phyloP scores from a whole-genome alignment of 1,140 invertebrate genomes.

The Zophobas atratus region DNA sequence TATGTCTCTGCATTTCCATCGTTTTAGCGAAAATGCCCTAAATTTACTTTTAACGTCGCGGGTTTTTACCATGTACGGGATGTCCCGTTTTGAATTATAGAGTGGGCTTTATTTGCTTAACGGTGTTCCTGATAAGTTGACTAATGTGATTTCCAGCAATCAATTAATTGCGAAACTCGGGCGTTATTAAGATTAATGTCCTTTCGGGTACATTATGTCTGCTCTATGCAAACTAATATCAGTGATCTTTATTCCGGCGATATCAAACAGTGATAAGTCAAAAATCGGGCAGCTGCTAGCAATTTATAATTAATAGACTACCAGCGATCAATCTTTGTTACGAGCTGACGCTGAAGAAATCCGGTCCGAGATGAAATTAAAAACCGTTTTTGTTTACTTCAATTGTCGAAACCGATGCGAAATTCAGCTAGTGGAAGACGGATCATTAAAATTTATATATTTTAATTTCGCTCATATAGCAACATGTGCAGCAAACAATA shows the following conservation, averaged over 20 bases:
- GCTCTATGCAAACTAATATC: constrained; percentile 32
- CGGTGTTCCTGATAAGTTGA: constrained; percentile 31
- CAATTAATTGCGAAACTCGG: constrained; percentile 36
- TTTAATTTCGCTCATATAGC: too few species aligned
- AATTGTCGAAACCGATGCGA: too few species aligned
- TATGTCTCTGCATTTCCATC: constrained; percentile 43
- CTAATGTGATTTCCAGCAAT: constrained; percentile 29
- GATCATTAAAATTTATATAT: too few species aligned
- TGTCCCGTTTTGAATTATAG: constrained; percentile 1
- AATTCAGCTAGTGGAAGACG: too few species aligned
- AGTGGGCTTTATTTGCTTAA: constrained; percentile 4
- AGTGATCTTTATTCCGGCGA: constrained; percentile 25
- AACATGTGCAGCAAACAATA: too few species aligned
- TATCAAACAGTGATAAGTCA: constrained; percentile 24
- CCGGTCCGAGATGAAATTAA: constrained; percentile 11
- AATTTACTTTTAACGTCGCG: too few species aligned
- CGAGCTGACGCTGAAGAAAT: background rate
- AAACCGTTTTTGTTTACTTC: background rate
- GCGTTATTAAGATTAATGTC: constrained; percentile 38
- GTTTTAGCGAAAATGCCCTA: constrained; percentile 4
- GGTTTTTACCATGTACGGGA: too few species aligned
- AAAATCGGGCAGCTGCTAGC: constrained; percentile 25
- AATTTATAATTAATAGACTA: constrained; percentile 29
- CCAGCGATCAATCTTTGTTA: constrained; percentile 33
- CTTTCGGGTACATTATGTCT: constrained; percentile 2